Evolutionary conservation across 2,888 invertebrate genomes (phyloP).

Genomic region (Neoscelio sp.): DNA sequence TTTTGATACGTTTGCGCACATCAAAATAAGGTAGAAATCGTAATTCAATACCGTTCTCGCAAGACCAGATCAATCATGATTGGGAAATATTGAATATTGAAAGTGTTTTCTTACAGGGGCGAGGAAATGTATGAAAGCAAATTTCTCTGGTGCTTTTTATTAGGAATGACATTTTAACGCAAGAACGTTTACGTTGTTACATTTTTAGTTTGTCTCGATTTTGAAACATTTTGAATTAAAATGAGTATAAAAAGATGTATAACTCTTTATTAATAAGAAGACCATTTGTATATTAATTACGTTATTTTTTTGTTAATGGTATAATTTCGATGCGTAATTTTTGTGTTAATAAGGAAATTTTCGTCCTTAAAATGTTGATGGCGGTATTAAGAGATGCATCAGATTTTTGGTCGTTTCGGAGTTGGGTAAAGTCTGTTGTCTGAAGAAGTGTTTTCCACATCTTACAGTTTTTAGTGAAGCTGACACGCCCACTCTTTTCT

Average conservation of each 20-base stretch:
- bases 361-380: no score
- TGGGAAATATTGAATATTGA: constrained; percentile 38
- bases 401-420: no score
- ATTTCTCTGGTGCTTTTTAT: constrained; percentile 28
- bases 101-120: constrained; percentile 4
- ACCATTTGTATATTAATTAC: no score
- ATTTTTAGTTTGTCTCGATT: background rate
- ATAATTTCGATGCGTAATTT: no score
- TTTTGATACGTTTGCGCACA: constrained; percentile 78
- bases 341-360: no score
- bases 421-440: constrained; percentile 10
- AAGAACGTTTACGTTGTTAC: background rate
- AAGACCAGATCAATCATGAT: constrained; percentile 37
- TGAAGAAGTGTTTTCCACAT: constrained; percentile 21
- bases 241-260: no score
- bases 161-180: constrained; percentile 10
- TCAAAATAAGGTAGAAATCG: constrained; percentile 69
- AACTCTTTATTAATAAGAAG: no score
- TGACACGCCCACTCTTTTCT: constrained; percentile 28
- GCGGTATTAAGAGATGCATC: no score
- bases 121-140: constrained; percentile 24
- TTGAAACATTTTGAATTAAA: background rate
- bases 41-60: constrained; percentile 32
- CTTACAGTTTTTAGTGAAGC: constrained; percentile 30
- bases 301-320: no score